Evolutionary conservation across 2,888 invertebrate genomes (phyloP).

Genomic region (Drosophila rellima): DNA sequence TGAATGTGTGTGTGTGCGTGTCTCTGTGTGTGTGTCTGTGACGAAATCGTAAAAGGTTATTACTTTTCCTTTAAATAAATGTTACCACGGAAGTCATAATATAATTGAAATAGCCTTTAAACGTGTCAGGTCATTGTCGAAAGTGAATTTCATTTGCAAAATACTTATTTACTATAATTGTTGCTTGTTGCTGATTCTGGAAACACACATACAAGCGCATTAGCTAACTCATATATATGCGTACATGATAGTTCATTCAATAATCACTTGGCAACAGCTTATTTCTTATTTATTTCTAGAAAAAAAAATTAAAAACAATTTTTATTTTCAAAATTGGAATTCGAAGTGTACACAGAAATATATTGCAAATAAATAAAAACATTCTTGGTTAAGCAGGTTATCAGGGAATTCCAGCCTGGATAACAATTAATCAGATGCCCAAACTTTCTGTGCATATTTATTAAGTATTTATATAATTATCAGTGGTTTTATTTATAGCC

Average conservation of each 20-base stretch:
- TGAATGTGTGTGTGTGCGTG: slow-evolving; percentile 25
- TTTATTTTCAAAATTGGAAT: neutral
- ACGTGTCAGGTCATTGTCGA: neutral
- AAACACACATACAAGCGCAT: slow-evolving; percentile 33
- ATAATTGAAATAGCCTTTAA: neutral
- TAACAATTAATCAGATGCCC: neutral
- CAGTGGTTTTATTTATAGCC: neutral
- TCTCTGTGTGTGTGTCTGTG: slow-evolving; percentile 36
- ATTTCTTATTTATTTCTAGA: slow-evolving; percentile 4
- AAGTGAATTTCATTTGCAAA: neutral
- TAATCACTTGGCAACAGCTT: slow-evolving; percentile 53
- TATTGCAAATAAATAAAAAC: neutral
- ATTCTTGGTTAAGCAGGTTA: neutral
- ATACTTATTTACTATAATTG: neutral
- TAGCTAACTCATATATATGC: neutral
- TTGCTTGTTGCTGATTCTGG: slow-evolving; percentile 61
- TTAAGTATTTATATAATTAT: too few species aligned
- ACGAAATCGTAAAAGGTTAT: slow-evolving; percentile 60
- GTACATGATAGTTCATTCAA: slow-evolving; percentile 27
- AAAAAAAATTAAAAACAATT: slow-evolving; percentile 8
- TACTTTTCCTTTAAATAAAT: slow-evolving; percentile 6
- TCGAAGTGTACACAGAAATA: neutral
- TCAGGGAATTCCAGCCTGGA: slow-evolving; percentile 1
- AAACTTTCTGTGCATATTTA: too few species aligned
- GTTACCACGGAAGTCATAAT: neutral